Base-by-base conservation (phyloP, 1,140 invertebrate genomes). In the Scaptodrosophila lebanonensis region DNA sequence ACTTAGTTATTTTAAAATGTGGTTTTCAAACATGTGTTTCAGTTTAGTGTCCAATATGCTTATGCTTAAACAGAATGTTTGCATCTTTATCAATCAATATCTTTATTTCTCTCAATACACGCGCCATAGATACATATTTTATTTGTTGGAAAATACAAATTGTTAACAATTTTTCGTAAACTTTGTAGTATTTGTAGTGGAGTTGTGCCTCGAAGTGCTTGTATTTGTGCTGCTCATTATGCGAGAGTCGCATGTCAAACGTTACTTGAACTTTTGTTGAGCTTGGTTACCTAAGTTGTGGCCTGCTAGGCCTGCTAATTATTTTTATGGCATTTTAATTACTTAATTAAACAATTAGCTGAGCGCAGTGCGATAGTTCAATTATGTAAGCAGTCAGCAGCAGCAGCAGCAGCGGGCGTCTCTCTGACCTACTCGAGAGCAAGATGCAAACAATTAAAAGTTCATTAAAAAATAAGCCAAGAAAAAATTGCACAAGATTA, bases 331-430 rank as follows among this genome's bases (percentile, higher is more conserved):
- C 66, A 56, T 67, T 82, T 82, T 82, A 82, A 82, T 82, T 66
- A 58, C 69, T 82, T 82, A 82, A 82, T 82, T 83, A 75, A 82
- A 82, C 76, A 82, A 82, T 82, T 82, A 70, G 67, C 76, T 72
- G 39, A 60, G 33, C 47, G 57, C 39, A 8, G 16, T 56, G 35
- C 49, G 62, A 71, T 69, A 69, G 65, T 82, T 79, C 61, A 82
- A 79, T 82, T 79, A 79, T 79, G 75, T 66, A 82, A 82, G 57
- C 68, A 69, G 61, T n/a, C 66, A 45, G 51, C 40, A 51, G 22
- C 36, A 36, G 29, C 44, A 48, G 17, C 39, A 7, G 8, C 33
- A 32, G 15, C 6, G 22, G 16, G 11, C n/a, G 32, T 16, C 7
- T 15, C 13, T 29, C 47, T 43, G 63, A 48, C n/a, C n/a, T n/a